Base-by-base conservation (phyloP, 2,888 invertebrate genomes). In the Erebia palarica region DNA sequence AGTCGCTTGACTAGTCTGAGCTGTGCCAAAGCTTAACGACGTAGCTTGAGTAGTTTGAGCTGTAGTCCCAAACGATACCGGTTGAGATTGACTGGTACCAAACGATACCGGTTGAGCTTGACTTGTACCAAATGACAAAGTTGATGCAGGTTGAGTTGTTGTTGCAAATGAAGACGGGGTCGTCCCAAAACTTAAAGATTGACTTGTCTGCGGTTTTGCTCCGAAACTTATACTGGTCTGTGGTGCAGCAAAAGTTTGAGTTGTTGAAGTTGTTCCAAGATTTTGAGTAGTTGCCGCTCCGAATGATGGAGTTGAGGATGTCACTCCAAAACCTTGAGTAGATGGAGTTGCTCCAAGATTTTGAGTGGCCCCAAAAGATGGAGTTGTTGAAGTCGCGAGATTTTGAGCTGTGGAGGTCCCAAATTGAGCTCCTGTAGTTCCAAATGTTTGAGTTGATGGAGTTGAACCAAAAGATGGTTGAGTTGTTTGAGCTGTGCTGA, bases 1-100 rank as follows among this genome's bases (percentile, higher is more conserved):
- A 60, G 60, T 69, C 4, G 71, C 67, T 70, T 70, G 71, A 68
- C 64, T 70, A 8, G 73, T 68, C 67, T 63, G 73, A 5, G 79
- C 70, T 11, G 80, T 67, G 0, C 81, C 82, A 59, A 84, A 83
- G 68, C 74, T 77, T 9, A 81, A 71, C 5, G 77, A 79, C 11
- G 70, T 60, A 49, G 75, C 72, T 69, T 69, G 79, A 65, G 61
- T 58, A 11, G 73, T 68, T 68, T 59, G 70, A 60, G 65, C 44
- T 4, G 68, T 61, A 16, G 14, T 14, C 13, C 74, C 77, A 8
- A 81, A 72, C 4, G 77, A 80, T 16, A 66, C 59, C 21, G 75
- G 72, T 70, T 69, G 79, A 64, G 61, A 27, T 68, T 60, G 70
- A 47, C 60, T 27, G 3, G 67, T 49, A 18, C 66, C 66, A 58